Percentiles rank a stretch among this genome's conserved stretches.
phyloP scores from a whole-genome alignment of 2,797 vertebrate genomes.

The Tapera naevia region DNA sequence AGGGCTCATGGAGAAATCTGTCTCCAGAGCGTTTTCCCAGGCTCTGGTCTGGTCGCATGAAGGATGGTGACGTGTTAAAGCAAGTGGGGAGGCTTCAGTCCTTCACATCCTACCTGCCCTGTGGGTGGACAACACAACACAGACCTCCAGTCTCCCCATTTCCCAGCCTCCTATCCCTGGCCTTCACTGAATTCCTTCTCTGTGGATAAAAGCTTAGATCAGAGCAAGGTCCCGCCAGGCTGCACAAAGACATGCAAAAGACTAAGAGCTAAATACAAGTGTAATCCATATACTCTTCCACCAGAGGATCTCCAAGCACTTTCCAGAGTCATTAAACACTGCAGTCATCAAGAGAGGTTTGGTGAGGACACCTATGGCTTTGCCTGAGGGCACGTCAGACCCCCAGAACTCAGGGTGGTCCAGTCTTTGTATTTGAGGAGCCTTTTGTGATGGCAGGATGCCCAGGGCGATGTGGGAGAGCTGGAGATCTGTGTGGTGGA shows the following conservation, averaged over 20 bases:
- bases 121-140: not conserved
- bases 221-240: not conserved
- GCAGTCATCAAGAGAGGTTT: not conserved
- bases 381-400: not conserved
- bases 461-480: rapidly evolving
- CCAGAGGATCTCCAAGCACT: not conserved
- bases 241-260: not conserved
- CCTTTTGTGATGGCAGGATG: not conserved
- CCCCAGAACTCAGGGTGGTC: not conserved
- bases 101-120: not conserved
- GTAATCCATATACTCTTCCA: not conserved
- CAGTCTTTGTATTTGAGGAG: not conserved
- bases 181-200: not conserved
- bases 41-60: not conserved
- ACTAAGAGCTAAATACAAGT: not conserved
- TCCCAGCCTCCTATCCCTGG: not conserved
- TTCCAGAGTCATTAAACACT: not conserved
- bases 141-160: not conserved
- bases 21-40: not conserved
- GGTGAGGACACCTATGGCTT: not conserved
- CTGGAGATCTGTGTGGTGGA: not conserved
- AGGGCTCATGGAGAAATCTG: rapidly evolving
- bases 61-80: rapidly evolving
- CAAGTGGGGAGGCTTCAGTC: rapidly evolving
- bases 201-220: not conserved